Percentiles rank a stretch among this genome's conserved stretches.
These are phyloP conservation scores for Tonatia bakeri DNA, from an alignment of 2,113 vertebrate genomes.

Conservation along the genomic window DNA sequence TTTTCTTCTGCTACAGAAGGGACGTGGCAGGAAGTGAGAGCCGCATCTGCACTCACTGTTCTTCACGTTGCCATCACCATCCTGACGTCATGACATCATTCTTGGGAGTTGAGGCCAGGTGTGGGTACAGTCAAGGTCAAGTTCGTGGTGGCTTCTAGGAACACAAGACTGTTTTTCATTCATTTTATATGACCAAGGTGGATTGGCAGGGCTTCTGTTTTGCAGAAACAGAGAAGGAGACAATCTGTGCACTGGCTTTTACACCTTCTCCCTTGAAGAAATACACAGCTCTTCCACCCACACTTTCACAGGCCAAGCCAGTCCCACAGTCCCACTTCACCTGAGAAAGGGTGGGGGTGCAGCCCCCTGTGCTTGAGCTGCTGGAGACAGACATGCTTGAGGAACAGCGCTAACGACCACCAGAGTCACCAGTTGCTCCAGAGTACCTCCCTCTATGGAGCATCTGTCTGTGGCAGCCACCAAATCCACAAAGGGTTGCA, in stretches of 20 bases:
- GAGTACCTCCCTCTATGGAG: neutral
- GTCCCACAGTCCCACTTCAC: neutral
- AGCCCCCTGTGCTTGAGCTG: fast-evolving
- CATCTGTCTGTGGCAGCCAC: neutral
- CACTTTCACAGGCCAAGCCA: too few species aligned
- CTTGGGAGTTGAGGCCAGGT: fast-evolving
- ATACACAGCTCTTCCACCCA: fast-evolving
- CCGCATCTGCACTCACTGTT: neutral
- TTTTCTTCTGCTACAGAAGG: neutral
- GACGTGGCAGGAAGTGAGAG: neutral
- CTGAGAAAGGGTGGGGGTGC: neutral
- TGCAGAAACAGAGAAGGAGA: neutral
- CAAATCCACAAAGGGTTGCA: neutral
- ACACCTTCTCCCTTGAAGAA: neutral
- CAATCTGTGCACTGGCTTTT: neutral
- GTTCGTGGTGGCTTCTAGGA: neutral
- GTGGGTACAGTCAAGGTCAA: neutral
- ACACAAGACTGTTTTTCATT: neutral
- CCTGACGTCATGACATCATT: fast-evolving
- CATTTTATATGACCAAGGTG: neutral
- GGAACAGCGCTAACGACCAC: fast-evolving
- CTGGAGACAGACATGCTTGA: fast-evolving
- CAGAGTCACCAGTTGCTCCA: too few species aligned
- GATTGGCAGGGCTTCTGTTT: neutral
- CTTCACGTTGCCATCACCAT: neutral